Percentiles rank a stretch among this genome's conserved stretches.
phyloP scores from a whole-genome alignment of 2,888 invertebrate genomes.

The Xestia ashworthii region DNA sequence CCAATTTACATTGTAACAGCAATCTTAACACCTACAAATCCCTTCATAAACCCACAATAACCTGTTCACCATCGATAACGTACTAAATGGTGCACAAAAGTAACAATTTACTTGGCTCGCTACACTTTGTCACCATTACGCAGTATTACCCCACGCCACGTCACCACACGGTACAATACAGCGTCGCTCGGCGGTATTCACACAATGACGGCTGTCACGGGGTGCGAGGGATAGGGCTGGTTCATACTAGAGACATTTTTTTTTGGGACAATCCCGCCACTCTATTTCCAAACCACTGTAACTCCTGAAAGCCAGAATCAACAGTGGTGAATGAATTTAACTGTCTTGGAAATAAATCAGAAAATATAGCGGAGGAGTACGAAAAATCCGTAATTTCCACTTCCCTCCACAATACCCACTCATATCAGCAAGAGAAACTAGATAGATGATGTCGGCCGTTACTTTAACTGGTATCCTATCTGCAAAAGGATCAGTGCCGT shows the following conservation, averaged over 20 bases:
- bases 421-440: too few species aligned
- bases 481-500: neutral
- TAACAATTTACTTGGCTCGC: conserved; percentile 24
- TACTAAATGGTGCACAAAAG: conserved; percentile 15
- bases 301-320: too few species aligned
- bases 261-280: too few species aligned
- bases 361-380: too few species aligned
- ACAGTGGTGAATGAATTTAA: too few species aligned
- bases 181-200: conserved; percentile 3
- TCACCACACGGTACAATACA: neutral
- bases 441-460: too few species aligned
- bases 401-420: too few species aligned
- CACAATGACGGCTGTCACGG: conserved; percentile 20
- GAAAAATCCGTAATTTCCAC: too few species aligned
- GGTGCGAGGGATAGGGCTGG: neutral
- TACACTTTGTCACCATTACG: conserved; percentile 30
- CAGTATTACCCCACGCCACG: neutral
- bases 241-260: neutral
- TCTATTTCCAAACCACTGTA: too few species aligned
- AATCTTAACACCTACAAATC: neutral
- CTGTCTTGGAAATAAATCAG: too few species aligned
- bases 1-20: neutral
- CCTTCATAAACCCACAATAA: conserved; percentile 13
- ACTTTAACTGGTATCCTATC: too few species aligned
- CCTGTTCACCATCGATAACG: conserved; percentile 13